Evolutionary conservation across 2,888 invertebrate genomes (phyloP), one percentile per base, ranked within the genome.

Genomic region (Drosophila pegasa): DNA sequence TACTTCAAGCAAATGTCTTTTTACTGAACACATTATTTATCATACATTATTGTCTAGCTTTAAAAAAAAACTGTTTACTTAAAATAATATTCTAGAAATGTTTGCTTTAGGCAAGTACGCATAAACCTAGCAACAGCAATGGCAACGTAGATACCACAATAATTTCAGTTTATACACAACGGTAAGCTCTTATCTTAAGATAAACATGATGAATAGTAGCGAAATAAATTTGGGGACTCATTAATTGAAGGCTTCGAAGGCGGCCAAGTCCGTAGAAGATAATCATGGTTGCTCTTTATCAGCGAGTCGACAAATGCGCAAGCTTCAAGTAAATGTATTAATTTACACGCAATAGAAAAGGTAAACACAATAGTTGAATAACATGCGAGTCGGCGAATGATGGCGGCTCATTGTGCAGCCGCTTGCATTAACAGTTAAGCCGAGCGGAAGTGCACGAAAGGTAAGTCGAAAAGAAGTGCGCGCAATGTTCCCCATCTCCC

Each of bases 401-500:
- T 20, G 20, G 51, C 18, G 3, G 25, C 41, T 50, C 55, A 43
- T 22, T 62, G 47, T 75, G 45, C 37, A 51, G 56, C 35, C 35
- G 38, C 31, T 29, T 74, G 74, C 77, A 63, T 38, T 59, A 45
- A 45, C 59, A 16, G 54, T 47, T 59, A 72, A 47, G 20, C 43
- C 67, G 37, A 76, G 40, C 80, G 80, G 86, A 80, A 80, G 83
- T 63, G 62, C 41, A 67, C 66, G 69, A 82, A 68, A 81, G 72
- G 60, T 67, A 61, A 71, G 68, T 64, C 47, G 37, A 54, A 38
- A 58, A 76, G n/a, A 65, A 61, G 41, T 61, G 14, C 50, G 64
- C 48, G 56, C 51, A 51, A 40, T 41, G 33, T n/a, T 45, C 12
- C 38, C 40, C 37, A 4, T 5, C 40, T 14, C 18, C 62, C 38